Base-by-base conservation (phyloP, 2,888 invertebrate species). In the Agrochola lota region DNA sequence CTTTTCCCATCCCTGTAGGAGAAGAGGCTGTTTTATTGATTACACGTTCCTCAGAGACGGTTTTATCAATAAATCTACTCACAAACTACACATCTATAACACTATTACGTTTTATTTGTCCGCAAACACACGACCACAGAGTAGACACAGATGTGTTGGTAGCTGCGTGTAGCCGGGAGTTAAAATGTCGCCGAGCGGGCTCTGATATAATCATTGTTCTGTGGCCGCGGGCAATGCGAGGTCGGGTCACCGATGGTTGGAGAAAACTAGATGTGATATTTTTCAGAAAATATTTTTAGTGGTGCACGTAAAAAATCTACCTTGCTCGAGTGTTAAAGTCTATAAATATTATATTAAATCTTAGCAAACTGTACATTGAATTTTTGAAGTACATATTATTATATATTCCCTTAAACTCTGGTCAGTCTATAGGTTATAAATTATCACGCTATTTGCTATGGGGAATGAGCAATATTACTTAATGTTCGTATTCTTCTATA, bases 181-280 rank as follows among this genome's bases (percentile, higher is more conserved):
- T 83, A 66, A 77, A 80, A 59, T 73, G 84, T 86, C 82, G 72
- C 87, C 72, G 71, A 59, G 80, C 52, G 57, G 68, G 62, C 72
- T 77, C 85, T 79, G 88, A 84, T 78, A 84, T 76, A 78, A 84
- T 84, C 87, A 88, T 88, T 86, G 76, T 74, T 86, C 79, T 84
- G 66, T 78, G 77, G 80, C 88, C 76, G 87, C 85, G 23, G 82
- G 88, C 89, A 30, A 79, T 77, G 52, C 30, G 70, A 71, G 70
- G 62, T 78, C 17, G 52, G n/a, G 11, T 71, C 40, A 69, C 64
- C 40, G 75, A 86, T 74, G 15, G 67, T 35, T 4, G 0, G 12
- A 2, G 17, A 23, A n/a, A 17, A 55, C 85, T 88, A 66, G 87
- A 88, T 81, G 62, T 4, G 74, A 64, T 20, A 52, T 52, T 57